Evolutionary conservation across 1,140 invertebrate species (phyloP), one percentile per base, ranked within the genome.

Genomic region (Drosophila guanche): DNA sequence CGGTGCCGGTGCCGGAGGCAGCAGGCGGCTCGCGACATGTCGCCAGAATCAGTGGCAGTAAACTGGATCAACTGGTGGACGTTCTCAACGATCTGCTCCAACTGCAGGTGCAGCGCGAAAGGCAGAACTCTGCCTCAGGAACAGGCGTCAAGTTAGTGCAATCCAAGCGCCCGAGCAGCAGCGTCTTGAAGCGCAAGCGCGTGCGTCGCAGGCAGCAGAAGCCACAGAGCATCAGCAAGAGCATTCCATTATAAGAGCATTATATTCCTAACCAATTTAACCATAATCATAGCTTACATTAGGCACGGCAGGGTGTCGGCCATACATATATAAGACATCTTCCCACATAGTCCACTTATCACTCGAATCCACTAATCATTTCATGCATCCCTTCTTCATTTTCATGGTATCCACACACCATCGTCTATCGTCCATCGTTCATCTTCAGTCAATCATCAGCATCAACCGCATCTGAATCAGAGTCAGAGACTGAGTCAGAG

Each of bases 361-460:
- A 37, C 10, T 37, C 33, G 10, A n/a, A 25, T 27, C 29, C 50
- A 29, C 29, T 67, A 67, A 72, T 58, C 53, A 53, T 16, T 16
- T 3, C 25, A 37, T 37, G 5, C 23, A 60, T 33, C 37, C 58
- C 10, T 71, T 73, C 54, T 61, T 22, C 52, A 63, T 53, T 33
- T 66, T 56, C 66, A 69, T 69, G 55, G 43, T 63, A 69, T 68
- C 56, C 48, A 16, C 40, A 68, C 48, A 16, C 40, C 48, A 51
- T 52, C 33, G 29, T 16, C n/a, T 37, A 16, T 16, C 52, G 41
- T 47, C 40, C 48, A 48, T 41, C 53, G 25, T 56, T 62, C 74
- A 68, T 52, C 80, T 58, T 69, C 75, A 89, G 88, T 89, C 63
- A 79, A 89, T 89, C 76, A 77, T 69, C 71, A 81, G 62, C 55